Base-by-base conservation (phyloP, 2,113 vertebrate genomes). In the Pterocles orientalis region DNA sequence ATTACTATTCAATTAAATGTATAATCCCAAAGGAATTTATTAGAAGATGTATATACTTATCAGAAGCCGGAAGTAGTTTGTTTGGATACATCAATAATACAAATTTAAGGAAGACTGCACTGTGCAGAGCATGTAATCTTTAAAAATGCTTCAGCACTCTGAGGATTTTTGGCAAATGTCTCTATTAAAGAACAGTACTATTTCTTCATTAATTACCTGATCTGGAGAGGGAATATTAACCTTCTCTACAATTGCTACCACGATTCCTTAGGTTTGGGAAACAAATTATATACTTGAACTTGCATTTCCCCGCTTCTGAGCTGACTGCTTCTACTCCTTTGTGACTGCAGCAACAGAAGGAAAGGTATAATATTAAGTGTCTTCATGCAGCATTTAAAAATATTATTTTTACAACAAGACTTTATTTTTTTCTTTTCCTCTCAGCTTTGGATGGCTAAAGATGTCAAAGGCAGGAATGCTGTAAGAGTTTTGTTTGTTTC, bases 401-500 rank as follows among this genome's bases (percentile, higher is more conserved):
- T 21, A 70, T 10, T 84, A 26, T 51, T 94, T 92, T 83, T 86
- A 60, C 13, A 20, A 70, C 21, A 81, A 86, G 69, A 41, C 80
- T 89, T 54, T 69, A 14, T 57, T 56, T 66, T 79, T 86, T 82
- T 36, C 14, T n/a, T 82, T 57, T 87, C 14, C 39, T 92, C 29
- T 62, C 79, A 68, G n/a, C 61, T 88, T 81, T 86, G 58, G 26
- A 68, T 78, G 60, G 88, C 57, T 94, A 78, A 93, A 84, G 68
- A 77, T 88, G 82, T 82, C 82, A 81, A 92, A 82, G 48, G 39
- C 80, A 94, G 81, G 76, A 94, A 89, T 80, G 66, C n/a, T 88
- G 82, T 78, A 85, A 86, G 62, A 84, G 31, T 82, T 81, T 89
- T 92, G 66, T 91, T 95, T 96, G 75, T 94, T 97, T 96, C 79